A percentile compares a stretch with the other conserved stretches of the same genome.
Evolutionary conservation across 2,888 invertebrate species (phyloP).

Genomic region (Oligia strigilis): DNA sequence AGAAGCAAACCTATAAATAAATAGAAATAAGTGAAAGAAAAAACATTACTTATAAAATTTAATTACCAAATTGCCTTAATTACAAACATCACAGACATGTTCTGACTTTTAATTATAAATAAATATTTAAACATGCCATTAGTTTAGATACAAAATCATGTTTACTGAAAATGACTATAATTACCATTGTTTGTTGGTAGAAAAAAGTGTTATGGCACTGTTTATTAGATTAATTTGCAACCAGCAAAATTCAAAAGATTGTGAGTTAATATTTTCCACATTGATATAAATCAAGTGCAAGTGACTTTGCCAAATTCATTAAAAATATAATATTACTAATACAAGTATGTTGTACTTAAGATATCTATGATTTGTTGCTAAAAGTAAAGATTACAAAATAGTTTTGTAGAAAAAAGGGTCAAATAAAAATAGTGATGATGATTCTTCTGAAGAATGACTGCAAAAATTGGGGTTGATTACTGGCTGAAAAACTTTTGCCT

Average conservation of each 20-base stretch:
- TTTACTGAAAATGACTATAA: slow-evolving; percentile 52
- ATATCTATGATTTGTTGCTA: neutral
- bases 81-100: slow-evolving; percentile 84
- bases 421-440: neutral
- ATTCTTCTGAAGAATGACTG: slow-evolving; percentile 1
- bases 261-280: neutral
- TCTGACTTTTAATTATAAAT: slow-evolving; percentile 75
- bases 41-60: slow-evolving; percentile 45
- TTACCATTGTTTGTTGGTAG: slow-evolving; percentile 31
- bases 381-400: neutral
- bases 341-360: slow-evolving; percentile 11
- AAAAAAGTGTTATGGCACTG: slow-evolving; percentile 60
- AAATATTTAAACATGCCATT: slow-evolving; percentile 75
- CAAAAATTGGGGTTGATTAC: neutral
- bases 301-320: neutral
- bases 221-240: slow-evolving; percentile 26
- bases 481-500: slow-evolving; percentile 26
- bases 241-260: slow-evolving; percentile 3
- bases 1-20: too few species aligned
- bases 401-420: neutral
- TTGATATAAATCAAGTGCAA: neutral
- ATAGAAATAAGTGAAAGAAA: neutral
- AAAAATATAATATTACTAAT: neutral
- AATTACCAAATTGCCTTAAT: slow-evolving; percentile 76
- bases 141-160: slow-evolving; percentile 37